phyloP scores from a whole-genome alignment of 2,113 vertebrate species.

The Irena cyanogastra region DNA sequence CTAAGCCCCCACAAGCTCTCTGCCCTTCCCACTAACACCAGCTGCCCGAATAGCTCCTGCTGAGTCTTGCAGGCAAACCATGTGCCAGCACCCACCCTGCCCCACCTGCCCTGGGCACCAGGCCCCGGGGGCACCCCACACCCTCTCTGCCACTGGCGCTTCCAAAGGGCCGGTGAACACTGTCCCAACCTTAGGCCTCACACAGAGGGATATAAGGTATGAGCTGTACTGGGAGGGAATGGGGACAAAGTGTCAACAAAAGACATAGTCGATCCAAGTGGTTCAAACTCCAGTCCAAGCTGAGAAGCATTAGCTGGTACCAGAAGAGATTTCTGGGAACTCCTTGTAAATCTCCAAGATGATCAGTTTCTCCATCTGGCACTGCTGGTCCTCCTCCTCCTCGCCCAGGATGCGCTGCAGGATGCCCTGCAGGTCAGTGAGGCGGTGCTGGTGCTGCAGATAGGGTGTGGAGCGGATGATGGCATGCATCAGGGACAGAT shows the following conservation, averaged over 20 bases:
- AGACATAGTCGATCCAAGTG: conserved; percentile 19
- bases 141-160: neutral
- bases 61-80: neutral
- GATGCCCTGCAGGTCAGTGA: conserved; percentile 84
- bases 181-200: conserved; percentile 42
- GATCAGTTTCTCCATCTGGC: conserved; percentile 96
- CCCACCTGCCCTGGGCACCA: neutral
- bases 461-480: conserved; percentile 92
- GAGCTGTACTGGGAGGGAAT: conserved; percentile 54
- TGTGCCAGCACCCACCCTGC: fast-evolving
- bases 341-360: conserved; percentile 91
- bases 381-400: conserved; percentile 81
- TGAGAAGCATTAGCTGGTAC: conserved; percentile 66
- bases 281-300: conserved; percentile 22
- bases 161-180: neutral
- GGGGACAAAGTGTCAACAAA: conserved; percentile 58
- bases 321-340: conserved; percentile 83
- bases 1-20: neutral
- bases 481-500: conserved; percentile 94
- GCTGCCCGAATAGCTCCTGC: neutral
- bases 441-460: conserved; percentile 90
- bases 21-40: neutral
- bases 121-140: neutral
- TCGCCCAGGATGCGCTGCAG: conserved; percentile 89
- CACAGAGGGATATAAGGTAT: conserved; percentile 45